These are phyloP conservation scores for Gopherus flavomarginatus DNA, from an alignment of 2,113 vertebrate species.

Conservation along the genomic window DNA sequence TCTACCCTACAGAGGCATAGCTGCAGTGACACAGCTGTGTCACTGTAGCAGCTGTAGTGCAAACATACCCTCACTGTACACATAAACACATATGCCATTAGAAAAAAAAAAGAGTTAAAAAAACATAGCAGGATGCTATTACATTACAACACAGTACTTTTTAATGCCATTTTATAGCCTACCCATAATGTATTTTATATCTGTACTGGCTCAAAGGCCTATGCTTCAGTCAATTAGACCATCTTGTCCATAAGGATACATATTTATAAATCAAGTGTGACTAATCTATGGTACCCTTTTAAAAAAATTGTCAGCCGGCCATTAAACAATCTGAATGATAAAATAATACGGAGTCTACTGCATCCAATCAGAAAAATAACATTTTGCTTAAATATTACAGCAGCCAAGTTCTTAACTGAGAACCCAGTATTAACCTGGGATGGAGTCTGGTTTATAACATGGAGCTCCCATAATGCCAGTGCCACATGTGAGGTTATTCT, in stretches of 20 bases:
- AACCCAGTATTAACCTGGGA: not conserved
- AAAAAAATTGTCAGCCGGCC: not conserved
- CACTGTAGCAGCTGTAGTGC: not conserved
- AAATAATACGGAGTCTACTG: not conserved
- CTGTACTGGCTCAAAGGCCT: not conserved
- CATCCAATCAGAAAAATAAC: not conserved
- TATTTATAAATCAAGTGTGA: not conserved
- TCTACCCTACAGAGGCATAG: not conserved
- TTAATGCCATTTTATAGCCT: not conserved
- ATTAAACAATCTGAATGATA: not conserved
- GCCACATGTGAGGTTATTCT: not conserved
- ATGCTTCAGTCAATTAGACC: not conserved
- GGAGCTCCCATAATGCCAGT: not conserved
- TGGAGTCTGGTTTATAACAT: not conserved
- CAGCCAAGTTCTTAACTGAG: not conserved
- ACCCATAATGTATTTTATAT: not conserved
- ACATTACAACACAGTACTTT: not conserved
- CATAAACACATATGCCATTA: not conserved
- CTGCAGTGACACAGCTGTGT: not conserved
- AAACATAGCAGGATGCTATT: not conserved
- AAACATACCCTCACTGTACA: not conserved
- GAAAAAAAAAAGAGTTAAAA: not conserved
- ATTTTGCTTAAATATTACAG: not conserved
- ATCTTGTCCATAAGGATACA: not conserved
- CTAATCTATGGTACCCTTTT: not conserved